Conservation (phyloP, 1,140 invertebrate genomes). For the Drosophila bocki region DNA sequence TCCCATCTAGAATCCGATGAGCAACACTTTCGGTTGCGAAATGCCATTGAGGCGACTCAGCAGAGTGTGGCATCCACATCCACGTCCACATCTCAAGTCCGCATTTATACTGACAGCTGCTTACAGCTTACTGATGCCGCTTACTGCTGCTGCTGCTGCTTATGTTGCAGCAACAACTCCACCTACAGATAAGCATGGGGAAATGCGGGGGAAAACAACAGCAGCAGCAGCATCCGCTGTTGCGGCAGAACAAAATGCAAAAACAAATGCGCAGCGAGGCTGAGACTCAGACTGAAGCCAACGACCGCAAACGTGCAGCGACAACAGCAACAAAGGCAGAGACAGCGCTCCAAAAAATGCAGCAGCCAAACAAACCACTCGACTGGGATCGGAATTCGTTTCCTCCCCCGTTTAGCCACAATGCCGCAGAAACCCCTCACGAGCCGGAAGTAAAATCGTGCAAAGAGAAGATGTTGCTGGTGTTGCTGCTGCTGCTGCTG, state of each 20-base stretch:
- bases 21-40: slow-evolving; percentile 53
- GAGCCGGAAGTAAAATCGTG: slow-evolving; percentile 77
- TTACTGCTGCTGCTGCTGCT: slow-evolving; percentile 9
- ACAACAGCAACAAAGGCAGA: slow-evolving; percentile 48
- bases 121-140: slow-evolving; percentile 49
- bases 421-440: slow-evolving; percentile 25
- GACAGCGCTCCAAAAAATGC: slow-evolving; percentile 58
- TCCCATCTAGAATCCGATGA: slow-evolving; percentile 45
- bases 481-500: slow-evolving; percentile 34
- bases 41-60: slow-evolving; percentile 39
- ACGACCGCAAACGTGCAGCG: slow-evolving; percentile 79
- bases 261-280: slow-evolving; percentile 36
- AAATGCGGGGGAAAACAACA: not conserved
- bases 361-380: slow-evolving; percentile 70
- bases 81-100: slow-evolving; percentile 20
- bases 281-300: slow-evolving; percentile 51
- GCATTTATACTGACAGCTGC: slow-evolving; percentile 42
- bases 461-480: slow-evolving; percentile 51
- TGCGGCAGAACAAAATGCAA: slow-evolving; percentile 51
- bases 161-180: slow-evolving; percentile 36
- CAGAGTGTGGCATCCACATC: slow-evolving; percentile 40
- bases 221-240: slow-evolving; percentile 57
- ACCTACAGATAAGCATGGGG: slow-evolving; percentile 27
- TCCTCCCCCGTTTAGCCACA: slow-evolving; percentile 21
- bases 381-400: slow-evolving; percentile 61